Conservation (phyloP, 2,888 invertebrate species). For the Macrophya annulata region DNA sequence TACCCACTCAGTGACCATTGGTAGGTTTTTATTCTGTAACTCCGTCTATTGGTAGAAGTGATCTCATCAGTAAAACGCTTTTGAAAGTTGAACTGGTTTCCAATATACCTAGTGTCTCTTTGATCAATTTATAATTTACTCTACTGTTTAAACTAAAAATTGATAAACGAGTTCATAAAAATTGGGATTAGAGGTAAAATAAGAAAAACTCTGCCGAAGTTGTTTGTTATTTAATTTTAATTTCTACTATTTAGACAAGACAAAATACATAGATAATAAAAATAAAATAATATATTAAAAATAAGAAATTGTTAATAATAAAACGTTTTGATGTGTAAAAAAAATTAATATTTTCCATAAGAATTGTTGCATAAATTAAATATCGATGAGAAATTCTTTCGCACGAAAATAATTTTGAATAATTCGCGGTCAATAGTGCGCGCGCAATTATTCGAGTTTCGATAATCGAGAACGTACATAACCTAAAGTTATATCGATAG, state of each 20-base stretch:
- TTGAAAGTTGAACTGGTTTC: not conserved
- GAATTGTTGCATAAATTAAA: not conserved
- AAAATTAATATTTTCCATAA: not conserved
- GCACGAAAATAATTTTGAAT: not conserved
- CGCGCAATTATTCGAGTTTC: conserved; percentile 13
- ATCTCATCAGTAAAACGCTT: conserved; percentile 23
- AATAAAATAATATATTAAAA: not conserved
- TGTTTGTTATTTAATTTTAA: not conserved
- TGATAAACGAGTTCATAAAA: not conserved
- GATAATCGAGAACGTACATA: conserved; percentile 61
- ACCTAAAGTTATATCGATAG: conserved; percentile 65
- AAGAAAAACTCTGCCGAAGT: not conserved
- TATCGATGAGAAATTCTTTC: not conserved
- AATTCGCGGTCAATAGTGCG: not conserved
- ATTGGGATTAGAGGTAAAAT: not conserved
- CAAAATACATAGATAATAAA: not conserved
- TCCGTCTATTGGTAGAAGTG: conserved; percentile 21
- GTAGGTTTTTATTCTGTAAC: not conserved
- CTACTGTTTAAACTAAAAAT: not conserved
- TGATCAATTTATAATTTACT: not conserved
- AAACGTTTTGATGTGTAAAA: not conserved
- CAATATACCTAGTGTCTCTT: not conserved
- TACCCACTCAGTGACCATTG: not conserved
- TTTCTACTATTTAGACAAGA: not conserved
- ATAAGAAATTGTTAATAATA: not conserved